Conservation (phyloP, 2,113 vertebrate species). For the Myotis davidii region DNA sequence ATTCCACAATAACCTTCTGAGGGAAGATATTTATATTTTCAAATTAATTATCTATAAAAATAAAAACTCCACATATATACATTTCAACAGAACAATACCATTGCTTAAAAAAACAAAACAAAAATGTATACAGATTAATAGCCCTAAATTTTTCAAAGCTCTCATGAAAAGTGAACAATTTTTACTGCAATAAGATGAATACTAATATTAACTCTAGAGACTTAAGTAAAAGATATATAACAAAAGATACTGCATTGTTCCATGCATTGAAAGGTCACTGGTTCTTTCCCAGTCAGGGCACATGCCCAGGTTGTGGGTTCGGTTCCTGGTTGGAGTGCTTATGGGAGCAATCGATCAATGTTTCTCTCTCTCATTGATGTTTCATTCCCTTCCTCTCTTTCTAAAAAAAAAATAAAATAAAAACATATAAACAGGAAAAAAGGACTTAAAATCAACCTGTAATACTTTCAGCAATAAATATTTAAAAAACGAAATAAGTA, state of each 20-base stretch:
- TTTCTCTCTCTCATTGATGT: neutral
- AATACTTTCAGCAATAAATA: no score
- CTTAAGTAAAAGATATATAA: neutral
- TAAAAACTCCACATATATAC: neutral
- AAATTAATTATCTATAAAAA: conserved; percentile 59
- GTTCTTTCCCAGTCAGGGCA: neutral
- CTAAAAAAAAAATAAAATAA: neutral
- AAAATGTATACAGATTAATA: neutral
- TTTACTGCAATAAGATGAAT: conserved; percentile 16
- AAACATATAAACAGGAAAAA: neutral
- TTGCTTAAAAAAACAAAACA: neutral
- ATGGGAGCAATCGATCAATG: neutral
- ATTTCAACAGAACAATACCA: neutral
- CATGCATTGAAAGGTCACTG: neutral
- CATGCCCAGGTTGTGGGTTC: neutral
- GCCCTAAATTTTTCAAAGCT: conserved; percentile 25
- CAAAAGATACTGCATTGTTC: neutral
- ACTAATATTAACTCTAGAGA: neutral
- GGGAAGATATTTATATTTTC: conserved; percentile 21
- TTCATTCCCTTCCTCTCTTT: neutral
- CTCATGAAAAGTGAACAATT: neutral
- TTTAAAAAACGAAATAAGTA: no score
- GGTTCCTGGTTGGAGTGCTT: neutral
- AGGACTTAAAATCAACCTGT: neutral
- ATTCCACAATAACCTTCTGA: conserved; percentile 19